A percentile compares a stretch with the other conserved stretches of the same genome.
These are phyloP conservation scores for Clanis bilineata DNA, from an alignment of 2,888 invertebrate species.

Conservation along the genomic window DNA sequence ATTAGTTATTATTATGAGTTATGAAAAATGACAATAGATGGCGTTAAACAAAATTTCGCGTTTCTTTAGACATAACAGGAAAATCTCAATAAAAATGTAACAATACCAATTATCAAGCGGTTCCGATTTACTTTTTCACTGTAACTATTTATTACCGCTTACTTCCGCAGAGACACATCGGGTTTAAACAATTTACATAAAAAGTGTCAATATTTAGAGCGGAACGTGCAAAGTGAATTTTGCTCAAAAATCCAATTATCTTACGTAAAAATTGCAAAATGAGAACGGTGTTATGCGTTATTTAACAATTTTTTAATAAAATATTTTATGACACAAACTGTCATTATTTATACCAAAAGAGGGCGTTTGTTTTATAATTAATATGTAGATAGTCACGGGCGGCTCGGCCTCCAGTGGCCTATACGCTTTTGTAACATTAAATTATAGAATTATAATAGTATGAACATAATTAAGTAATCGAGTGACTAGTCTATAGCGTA, in stretches of 20 bases:
- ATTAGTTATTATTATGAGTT: too few relatives aligned
- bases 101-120: background rate
- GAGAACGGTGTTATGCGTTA: conserved; percentile 12
- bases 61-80: background rate
- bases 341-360: too few relatives aligned
- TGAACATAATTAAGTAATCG: too few relatives aligned
- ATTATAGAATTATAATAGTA: too few relatives aligned
- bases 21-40: background rate
- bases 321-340: background rate
- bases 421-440: too few relatives aligned
- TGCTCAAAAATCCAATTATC: conserved; percentile 19
- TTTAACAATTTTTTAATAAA: conserved; percentile 10
- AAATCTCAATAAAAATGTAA: background rate
- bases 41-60: background rate
- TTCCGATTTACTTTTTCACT: background rate
- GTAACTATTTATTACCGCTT: background rate
- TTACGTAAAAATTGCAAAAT: conserved; percentile 22
- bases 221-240: conserved; percentile 13
- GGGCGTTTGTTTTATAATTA: too few relatives aligned
- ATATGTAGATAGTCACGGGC: too few relatives aligned
- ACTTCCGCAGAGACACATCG: background rate
- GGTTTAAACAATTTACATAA: background rate
- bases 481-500: too few relatives aligned
- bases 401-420: too few relatives aligned
- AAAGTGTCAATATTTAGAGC: conserved; percentile 11